A percentile compares a stretch with the other conserved stretches of the same genome.
These are phyloP conservation scores for Eupithecia subfuscata DNA, from an alignment of 2,888 invertebrate genomes.

Conservation along the genomic window DNA sequence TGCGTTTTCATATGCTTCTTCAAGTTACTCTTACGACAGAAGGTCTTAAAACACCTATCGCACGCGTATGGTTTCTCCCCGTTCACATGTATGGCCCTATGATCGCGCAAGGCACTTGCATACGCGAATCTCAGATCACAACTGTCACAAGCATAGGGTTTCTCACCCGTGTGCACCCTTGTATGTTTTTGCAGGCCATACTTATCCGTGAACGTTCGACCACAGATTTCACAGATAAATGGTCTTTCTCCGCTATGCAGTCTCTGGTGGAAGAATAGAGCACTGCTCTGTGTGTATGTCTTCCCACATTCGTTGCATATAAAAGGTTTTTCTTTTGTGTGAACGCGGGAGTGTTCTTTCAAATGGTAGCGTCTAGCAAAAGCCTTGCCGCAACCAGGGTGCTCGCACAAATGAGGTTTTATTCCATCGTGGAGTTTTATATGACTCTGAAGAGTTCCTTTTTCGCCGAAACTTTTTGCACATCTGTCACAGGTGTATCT, in stretches of 20 bases:
- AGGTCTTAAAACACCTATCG: slow-evolving; percentile 20
- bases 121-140: slow-evolving; percentile 8
- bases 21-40: slow-evolving; percentile 18
- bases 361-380: slow-evolving; percentile 5
- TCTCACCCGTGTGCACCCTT: background rate
- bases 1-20: slow-evolving; percentile 15
- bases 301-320: slow-evolving; percentile 18
- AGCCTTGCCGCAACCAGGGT: slow-evolving; percentile 10
- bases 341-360: slow-evolving; percentile 11
- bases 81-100: slow-evolving; percentile 4
- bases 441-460: slow-evolving; percentile 10
- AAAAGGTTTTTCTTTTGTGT: slow-evolving; percentile 26
- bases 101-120: slow-evolving; percentile 5
- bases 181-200: slow-evolving; percentile 2
- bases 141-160: slow-evolving; percentile 2
- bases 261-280: slow-evolving; percentile 15
- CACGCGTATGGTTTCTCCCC: slow-evolving; percentile 21
- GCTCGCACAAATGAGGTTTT: slow-evolving; percentile 6
- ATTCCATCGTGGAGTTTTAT: slow-evolving; percentile 9
- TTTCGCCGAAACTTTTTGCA: slow-evolving; percentile 13
- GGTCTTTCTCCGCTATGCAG: slow-evolving; percentile 11
- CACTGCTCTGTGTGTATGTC: slow-evolving; percentile 20
- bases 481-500: slow-evolving; percentile 9
- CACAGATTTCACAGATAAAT: slow-evolving; percentile 2
- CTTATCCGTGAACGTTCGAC: slow-evolving; percentile 5